Evolutionary conservation across 2,797 vertebrate genomes (phyloP).

Genomic region (Sphenodon punctatus): DNA sequence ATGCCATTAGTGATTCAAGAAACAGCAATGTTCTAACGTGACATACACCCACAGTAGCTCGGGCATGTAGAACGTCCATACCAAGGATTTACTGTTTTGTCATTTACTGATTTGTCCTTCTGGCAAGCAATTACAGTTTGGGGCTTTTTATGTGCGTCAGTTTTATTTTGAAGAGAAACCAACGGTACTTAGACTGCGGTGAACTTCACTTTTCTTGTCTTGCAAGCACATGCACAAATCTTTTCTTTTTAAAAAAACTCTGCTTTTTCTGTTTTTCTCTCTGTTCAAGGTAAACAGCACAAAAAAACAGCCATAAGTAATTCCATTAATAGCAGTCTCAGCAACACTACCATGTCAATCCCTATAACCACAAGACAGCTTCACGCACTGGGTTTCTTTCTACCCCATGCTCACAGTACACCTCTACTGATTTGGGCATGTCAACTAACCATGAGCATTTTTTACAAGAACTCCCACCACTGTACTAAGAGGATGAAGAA

Average conservation of each 20-base stretch:
- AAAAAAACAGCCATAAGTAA: too few relatives aligned
- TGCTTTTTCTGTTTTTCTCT: not conserved
- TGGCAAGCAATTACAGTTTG: not conserved
- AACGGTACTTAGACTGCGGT: rapidly evolving
- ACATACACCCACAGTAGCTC: not conserved
- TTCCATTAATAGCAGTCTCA: not conserved
- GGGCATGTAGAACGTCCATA: not conserved
- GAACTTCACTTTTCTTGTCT: not conserved
- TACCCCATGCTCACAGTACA: too few relatives aligned
- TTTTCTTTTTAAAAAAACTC: not conserved
- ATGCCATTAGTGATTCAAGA: not conserved
- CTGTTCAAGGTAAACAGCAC: too few relatives aligned
- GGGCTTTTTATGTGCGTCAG: not conserved
- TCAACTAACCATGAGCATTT: not conserved
- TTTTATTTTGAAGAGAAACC: not conserved
- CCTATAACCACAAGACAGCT: too few relatives aligned
- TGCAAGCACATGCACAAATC: not conserved
- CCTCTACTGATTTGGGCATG: too few relatives aligned
- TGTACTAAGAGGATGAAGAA: not conserved
- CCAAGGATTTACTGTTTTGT: not conserved
- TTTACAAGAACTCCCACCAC: not conserved
- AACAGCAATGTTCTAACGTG: not conserved
- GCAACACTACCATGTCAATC: not conserved
- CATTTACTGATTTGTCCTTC: not conserved
- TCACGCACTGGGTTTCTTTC: too few relatives aligned